Base-by-base conservation (phyloP, 2,113 vertebrate species). In the Notarius quadriscutis region DNA sequence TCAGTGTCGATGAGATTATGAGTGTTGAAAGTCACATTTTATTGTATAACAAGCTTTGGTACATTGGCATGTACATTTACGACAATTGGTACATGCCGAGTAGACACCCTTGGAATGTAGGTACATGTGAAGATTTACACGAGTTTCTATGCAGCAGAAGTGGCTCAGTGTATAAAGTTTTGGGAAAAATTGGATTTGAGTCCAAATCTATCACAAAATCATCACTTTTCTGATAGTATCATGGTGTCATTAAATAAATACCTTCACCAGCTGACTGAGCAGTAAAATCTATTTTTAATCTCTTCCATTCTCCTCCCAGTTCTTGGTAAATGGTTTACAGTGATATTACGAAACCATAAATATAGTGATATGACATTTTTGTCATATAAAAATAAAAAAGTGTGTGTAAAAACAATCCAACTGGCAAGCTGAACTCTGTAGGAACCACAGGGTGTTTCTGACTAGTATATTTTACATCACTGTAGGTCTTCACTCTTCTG, bases 361-460 rank as follows among this genome's bases (percentile, higher is more conserved):
- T 3, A 41, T 71, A 71, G 14, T 71, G 12, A 71, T 34, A 27
- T 67, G n/a, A 67, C n/a, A 30, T 34, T 18, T 72, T 34, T 15
- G 69, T 7, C 20, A 72, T 72, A 18, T 7, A 8, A 41, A 41
- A 41, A 41, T 41, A 41, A 4, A 41, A 4, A 15, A 71, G 15
- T 71, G 41, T 15, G 41, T 10, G 3, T 50, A 74, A 74, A 8
- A 72, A 41, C 41, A 72, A 72, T 9, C 18, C 53, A 60, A 20
- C n/a, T 53, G 34, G 51, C 86, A 83, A 87, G n/a, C 51, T 60
- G 65, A 53, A 65, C 71, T 41, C 2, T 74, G 34, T 12, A 48
- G 55, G 30, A 84, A 84, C 69, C 67, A 48, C 30, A n/a, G 11
- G 18, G 51, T 48, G 22, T 48, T n/a, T 30, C 20, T 84, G 67